Base-by-base conservation (phyloP, 2,113 vertebrate species). In the Halcyon malimbica region DNA sequence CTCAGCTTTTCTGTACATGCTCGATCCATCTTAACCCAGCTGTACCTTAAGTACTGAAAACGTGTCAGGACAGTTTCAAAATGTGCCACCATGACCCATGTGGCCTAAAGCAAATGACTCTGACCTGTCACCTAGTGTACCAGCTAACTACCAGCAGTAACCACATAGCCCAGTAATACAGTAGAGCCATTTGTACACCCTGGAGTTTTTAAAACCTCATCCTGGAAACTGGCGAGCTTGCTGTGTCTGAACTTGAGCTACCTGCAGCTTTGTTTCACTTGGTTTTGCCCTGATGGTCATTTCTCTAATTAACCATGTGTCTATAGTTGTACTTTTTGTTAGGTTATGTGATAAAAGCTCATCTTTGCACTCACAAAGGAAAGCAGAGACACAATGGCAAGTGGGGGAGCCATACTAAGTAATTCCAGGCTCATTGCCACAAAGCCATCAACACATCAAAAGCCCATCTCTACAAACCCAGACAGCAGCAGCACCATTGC, bases 341-440 rank as follows among this genome's bases (percentile, higher is more conserved):
- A 46, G 16, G 11, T 51, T 65, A 11, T 25, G 11, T 54, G 13
- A 17, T 64, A 50, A 65, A 78, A 65, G 28, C 9, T 70, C 14
- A 48, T 18, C 57, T 57, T 10, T 16, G 37, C 25, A 46, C 16
- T 8, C 31, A 37, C 11, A 46, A 56, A 83, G 50, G 31, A 60
- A 7, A 5, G 44, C 10, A 80, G 44, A 60, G 10, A 4, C 6
- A 75, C 16, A 56, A 16, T 24, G 21, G 13, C 37, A 37, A 9
- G 6, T 51, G 6, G 3, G 11, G 2, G 1, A 53, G 9, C 16
- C 14, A 10, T 67, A 12, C 23, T 70, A 42, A 33, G 35, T 71
- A 14, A 23, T 63, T 16, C 28, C 29, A 71, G 13, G 3, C 24
- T 25, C 14, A 41, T 31, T 0, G 0, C 3, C 10, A 23, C 14